A percentile compares a stretch with the other conserved stretches of the same genome.
These are phyloP conservation scores for Fragum sueziense DNA, from an alignment of 2,888 invertebrate species.

Conservation along the genomic window DNA sequence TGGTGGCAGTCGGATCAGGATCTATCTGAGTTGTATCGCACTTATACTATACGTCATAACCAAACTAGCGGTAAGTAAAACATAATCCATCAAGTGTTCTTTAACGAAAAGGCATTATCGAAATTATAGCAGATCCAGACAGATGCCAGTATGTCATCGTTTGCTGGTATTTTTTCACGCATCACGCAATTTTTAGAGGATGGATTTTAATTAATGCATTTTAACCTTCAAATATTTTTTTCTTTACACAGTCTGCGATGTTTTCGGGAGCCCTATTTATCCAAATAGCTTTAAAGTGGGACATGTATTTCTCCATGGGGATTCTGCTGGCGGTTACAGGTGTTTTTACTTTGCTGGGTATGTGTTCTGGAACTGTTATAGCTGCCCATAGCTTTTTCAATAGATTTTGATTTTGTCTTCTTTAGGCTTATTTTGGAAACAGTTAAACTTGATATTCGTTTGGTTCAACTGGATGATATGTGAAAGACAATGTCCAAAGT, in stretches of 20 bases:
- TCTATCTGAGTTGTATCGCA: constrained; percentile 68
- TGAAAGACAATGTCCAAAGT: too few species aligned
- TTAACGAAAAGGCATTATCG: too few species aligned
- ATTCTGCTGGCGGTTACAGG: constrained; percentile 80
- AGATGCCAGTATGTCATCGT: too few species aligned
- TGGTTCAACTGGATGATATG: too few species aligned
- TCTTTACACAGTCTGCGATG: constrained; percentile 64
- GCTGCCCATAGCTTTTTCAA: too few species aligned
- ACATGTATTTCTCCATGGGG: constrained; percentile 73
- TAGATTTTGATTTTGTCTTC: too few species aligned
- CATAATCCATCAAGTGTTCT: too few species aligned
- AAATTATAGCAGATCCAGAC: too few species aligned
- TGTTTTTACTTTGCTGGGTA: constrained; percentile 83
- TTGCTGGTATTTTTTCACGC: too few species aligned
- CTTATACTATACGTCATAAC: constrained; percentile 66
- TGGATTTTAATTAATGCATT: neutral
- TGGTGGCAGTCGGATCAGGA: constrained; percentile 67
- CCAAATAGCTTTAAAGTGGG: constrained; percentile 72
- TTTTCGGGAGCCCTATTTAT: constrained; percentile 77
- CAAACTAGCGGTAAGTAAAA: constrained; percentile 67
- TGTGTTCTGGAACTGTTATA: neutral
- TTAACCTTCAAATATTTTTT: neutral
- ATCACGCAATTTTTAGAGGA: too few species aligned
- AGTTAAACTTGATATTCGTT: too few species aligned
- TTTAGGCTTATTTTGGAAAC: too few species aligned